Base-by-base conservation (phyloP, 1,140 invertebrate species). In the Alviniconcha marisindica region DNA sequence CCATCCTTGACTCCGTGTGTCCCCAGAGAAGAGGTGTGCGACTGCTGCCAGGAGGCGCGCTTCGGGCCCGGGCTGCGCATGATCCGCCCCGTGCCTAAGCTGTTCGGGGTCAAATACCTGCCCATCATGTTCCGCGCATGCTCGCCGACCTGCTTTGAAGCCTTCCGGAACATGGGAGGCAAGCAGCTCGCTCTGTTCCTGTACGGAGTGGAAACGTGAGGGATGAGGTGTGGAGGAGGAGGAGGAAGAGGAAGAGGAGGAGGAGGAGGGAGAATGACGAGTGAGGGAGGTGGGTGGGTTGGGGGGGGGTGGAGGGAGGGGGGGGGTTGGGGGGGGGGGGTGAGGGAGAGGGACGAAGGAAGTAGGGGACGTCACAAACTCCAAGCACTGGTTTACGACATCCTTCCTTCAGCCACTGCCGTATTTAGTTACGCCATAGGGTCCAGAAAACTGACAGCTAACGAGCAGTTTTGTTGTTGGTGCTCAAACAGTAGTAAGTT, bases 61-160 rank as follows among this genome's bases (percentile, higher is more conserved):
- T 93, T 89, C 86, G 92, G 92, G 21, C 88, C 90, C 31, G 92
- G 92, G n/a, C 73, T 93, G 56, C 84, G 89, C 56, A 87, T 91
- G 18, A 92, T 93, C 54, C 83, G 91, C 48, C 92, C 92, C n/a
- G 89, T 91, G 24, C 89, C 88, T 14, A 87, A 88, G 78, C 84
- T 93, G 51, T 92, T 91, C 80, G 90, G 90, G 0, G 89, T 93
- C 10, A 91, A 91, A 31, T 89, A 91, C 80, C 69, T 93, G 21
- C 93, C 93, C 14, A 90, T 93, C 77, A 87, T 93, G 77, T 93
- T 93, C 77, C 60, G 83, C n/a, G 86, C 90, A 0, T 93, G 93
- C 83, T 92, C 92, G 31, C 87, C 87, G 38, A 51, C 84, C 33
- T 93, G 92, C 81, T 69, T 89, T 42, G 85, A 88, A 33, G 77